These are phyloP conservation scores for Toxonevra muliebris DNA, from an alignment of 2,888 invertebrate genomes.

Conservation along the genomic window DNA sequence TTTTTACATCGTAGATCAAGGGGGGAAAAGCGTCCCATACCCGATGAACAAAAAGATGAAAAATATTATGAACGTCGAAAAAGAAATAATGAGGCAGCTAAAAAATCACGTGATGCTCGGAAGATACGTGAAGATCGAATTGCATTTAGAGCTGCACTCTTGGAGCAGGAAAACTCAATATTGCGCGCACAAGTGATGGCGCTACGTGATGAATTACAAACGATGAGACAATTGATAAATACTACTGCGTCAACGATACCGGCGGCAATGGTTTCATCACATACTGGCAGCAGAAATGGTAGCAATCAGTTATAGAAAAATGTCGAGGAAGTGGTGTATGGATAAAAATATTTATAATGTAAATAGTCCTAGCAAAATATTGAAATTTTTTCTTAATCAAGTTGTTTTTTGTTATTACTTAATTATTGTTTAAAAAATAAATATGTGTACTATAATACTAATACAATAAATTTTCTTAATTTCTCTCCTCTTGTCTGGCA, in stretches of 20 bases:
- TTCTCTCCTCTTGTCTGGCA: too few species aligned
- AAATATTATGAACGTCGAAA: constrained; percentile 89
- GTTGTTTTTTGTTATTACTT: too few species aligned
- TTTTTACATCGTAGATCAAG: constrained; percentile 69
- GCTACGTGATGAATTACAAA: constrained; percentile 75
- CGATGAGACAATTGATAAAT: constrained; percentile 56
- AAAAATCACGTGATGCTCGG: constrained; percentile 89
- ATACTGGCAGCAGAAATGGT: too few species aligned
- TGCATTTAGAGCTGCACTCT: constrained; percentile 82
- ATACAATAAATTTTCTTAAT: too few species aligned
- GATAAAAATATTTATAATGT: too few species aligned
- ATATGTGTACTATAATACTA: too few species aligned
- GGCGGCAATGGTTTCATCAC: background rate
- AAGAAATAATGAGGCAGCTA: constrained; percentile 90
- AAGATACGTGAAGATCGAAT: constrained; percentile 90
- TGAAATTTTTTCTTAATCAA: too few species aligned
- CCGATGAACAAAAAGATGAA: constrained; percentile 86
- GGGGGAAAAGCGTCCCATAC: constrained; percentile 87
- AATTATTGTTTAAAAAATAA: too few species aligned
- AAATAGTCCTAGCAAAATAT: too few species aligned
- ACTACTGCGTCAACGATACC: constrained; percentile 2
- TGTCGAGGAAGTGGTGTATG: too few species aligned
- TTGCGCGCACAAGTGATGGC: constrained; percentile 83
- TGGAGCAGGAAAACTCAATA: constrained; percentile 90
- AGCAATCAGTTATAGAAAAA: too few species aligned